A percentile compares a stretch with the other conserved stretches of the same genome.
phyloP scores from a whole-genome alignment of 2,888 invertebrate genomes.

The Silvanus unidentatus region DNA sequence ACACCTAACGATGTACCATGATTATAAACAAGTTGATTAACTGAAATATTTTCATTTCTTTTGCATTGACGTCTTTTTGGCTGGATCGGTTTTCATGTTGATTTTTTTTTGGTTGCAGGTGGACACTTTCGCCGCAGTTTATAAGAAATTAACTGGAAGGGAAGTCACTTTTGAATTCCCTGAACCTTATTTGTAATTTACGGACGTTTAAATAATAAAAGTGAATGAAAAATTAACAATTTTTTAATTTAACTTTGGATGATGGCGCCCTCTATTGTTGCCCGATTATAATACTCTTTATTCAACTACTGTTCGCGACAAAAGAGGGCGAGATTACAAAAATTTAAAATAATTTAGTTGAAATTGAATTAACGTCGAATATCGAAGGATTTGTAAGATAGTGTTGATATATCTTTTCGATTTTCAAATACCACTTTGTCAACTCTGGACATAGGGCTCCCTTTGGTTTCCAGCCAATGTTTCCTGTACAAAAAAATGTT shows the following conservation, averaged over 20 bases:
- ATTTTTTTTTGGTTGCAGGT: slow-evolving; percentile 60
- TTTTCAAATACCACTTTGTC: slow-evolving; percentile 67
- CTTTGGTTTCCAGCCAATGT: slow-evolving; percentile 58
- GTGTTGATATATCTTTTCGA: slow-evolving; percentile 51
- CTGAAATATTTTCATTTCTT: too few species aligned
- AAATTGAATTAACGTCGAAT: slow-evolving; percentile 12
- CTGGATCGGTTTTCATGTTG: slow-evolving; percentile 4
- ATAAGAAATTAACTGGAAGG: slow-evolving; percentile 98
- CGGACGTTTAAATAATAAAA: slow-evolving; percentile 30
- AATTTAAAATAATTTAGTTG: too few species aligned
- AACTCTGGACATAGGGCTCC: slow-evolving; percentile 70
- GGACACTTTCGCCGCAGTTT: slow-evolving; percentile 96
- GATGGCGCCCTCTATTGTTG: too few species aligned
- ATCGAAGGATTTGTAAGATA: slow-evolving; percentile 24
- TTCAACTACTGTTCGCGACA: too few species aligned
- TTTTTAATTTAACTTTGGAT: too few species aligned
- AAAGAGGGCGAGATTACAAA: too few species aligned
- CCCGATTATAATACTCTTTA: too few species aligned
- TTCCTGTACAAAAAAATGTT: slow-evolving; percentile 44
- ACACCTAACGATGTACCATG: slow-evolving; percentile 10
- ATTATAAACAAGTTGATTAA: slow-evolving; percentile 9
- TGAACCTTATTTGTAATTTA: slow-evolving; percentile 85
- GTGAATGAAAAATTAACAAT: slow-evolving; percentile 17
- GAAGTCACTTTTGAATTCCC: slow-evolving; percentile 99
- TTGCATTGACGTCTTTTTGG: slow-evolving; percentile 5